A percentile compares a stretch with the other conserved stretches of the same genome.
Conservation (phyloP, 2,113 vertebrate genomes). For the Indri indri region DNA sequence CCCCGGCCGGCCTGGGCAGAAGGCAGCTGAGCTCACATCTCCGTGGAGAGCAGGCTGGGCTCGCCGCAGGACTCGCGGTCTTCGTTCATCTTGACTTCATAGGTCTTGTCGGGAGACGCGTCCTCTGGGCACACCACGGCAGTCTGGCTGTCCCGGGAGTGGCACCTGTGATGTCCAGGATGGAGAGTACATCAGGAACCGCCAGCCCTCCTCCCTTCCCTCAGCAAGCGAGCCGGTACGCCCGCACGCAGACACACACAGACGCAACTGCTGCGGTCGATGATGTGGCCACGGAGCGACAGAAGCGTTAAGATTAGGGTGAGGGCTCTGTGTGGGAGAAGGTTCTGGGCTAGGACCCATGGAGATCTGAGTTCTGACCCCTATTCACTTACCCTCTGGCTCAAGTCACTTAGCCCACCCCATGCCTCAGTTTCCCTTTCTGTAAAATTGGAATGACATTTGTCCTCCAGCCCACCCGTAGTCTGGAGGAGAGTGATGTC, state of each 20-base stretch:
- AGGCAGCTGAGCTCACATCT: slow-evolving; percentile 89
- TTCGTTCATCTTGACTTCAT: slow-evolving; percentile 88
- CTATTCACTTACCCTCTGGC: not conserved
- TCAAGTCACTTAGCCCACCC: not conserved
- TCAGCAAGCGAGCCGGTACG: not conserved
- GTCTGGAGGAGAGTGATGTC: not conserved
- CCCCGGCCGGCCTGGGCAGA: not conserved
- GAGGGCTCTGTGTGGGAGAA: not conserved
- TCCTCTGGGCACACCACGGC: slow-evolving; percentile 93
- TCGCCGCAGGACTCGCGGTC: slow-evolving; percentile 90
- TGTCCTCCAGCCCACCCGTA: not conserved
- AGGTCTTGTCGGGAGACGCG: slow-evolving; percentile 89
- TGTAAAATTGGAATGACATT: not conserved
- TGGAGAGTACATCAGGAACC: not conserved
- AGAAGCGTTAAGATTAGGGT: not conserved
- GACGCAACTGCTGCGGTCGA: rapidly evolving
- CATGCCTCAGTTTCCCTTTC: not conserved
- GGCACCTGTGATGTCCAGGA: slow-evolving; percentile 84
- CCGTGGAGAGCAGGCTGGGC: slow-evolving; percentile 91
- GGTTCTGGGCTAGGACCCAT: not conserved
- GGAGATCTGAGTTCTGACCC: not conserved
- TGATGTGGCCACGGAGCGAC: rapidly evolving
- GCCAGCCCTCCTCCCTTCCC: not conserved
- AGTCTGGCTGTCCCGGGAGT: slow-evolving; percentile 92
- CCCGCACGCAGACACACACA: not conserved